phyloP scores from a whole-genome alignment of 2,888 invertebrate genomes.

The Tetramorium bicarinatum region DNA sequence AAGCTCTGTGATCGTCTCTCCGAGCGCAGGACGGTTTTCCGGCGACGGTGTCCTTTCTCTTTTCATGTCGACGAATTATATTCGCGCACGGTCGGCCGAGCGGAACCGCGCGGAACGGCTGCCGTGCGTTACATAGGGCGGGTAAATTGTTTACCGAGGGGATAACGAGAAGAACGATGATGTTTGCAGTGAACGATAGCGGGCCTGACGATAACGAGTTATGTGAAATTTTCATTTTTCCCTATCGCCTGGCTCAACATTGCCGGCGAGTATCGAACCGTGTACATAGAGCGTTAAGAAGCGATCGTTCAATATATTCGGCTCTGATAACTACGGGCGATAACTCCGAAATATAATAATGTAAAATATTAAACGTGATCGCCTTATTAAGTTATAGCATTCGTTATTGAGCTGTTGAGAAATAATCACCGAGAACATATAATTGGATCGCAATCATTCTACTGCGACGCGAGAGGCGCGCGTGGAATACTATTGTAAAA shows the following conservation, averaged over 20 bases:
- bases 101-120: constrained; percentile 24
- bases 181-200: constrained; percentile 56
- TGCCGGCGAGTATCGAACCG: constrained; percentile 31
- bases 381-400: constrained; percentile 34
- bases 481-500: background rate
- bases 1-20: constrained; percentile 1
- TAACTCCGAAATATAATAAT: constrained; percentile 33
- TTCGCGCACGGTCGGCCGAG: constrained; percentile 31
- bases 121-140: background rate
- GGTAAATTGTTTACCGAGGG: constrained; percentile 55
- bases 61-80: constrained; percentile 43
- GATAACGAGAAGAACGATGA: constrained; percentile 60
- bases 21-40: constrained; percentile 28
- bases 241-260: constrained; percentile 43
- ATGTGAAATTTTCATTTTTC: constrained; percentile 55
- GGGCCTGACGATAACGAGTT: constrained; percentile 49
- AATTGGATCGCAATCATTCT: constrained; percentile 16
- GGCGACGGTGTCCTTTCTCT: constrained; percentile 29
- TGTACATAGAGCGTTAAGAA: constrained; percentile 50
- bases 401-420: constrained; percentile 25
- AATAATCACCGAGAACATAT: background rate
- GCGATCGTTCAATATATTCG: constrained; percentile 53
- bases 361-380: constrained; percentile 20
- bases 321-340: constrained; percentile 30
- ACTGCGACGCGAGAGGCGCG: background rate